Evolutionary conservation across 2,888 invertebrate species (phyloP).

Genomic region (Apamea anceps): DNA sequence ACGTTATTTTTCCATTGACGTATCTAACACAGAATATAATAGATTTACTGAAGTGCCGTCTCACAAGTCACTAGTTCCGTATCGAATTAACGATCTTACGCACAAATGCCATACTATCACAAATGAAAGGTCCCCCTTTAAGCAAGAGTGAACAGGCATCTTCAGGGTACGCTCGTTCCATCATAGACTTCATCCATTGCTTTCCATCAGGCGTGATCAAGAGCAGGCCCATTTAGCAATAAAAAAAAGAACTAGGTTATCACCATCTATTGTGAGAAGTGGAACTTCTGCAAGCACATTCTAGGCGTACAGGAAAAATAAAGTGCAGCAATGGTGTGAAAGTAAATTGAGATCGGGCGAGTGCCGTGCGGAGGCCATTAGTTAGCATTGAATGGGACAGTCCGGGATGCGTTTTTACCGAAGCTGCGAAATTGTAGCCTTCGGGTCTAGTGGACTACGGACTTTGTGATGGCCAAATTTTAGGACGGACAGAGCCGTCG

Average conservation of each 20-base stretch:
- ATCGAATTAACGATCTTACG: background rate
- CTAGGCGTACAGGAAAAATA: slow-evolving; percentile 46
- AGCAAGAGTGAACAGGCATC: too few species aligned
- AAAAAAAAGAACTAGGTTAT: too few species aligned
- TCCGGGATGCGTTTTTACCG: slow-evolving; percentile 56
- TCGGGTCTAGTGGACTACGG: background rate
- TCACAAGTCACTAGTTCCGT: background rate
- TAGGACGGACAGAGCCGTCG: slow-evolving; percentile 14
- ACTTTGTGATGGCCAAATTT: slow-evolving; percentile 33
- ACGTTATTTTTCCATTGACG: background rate
- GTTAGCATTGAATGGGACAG: slow-evolving; percentile 61
- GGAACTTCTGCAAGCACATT: slow-evolving; percentile 27
- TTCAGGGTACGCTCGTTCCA: too few species aligned
- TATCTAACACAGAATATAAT: background rate
- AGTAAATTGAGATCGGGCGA: slow-evolving; percentile 64
- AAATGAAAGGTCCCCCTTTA: too few species aligned
- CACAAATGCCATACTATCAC: too few species aligned
- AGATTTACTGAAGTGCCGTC: background rate
- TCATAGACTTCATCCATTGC: too few species aligned
- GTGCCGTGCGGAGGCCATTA: slow-evolving; percentile 58
- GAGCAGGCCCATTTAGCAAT: too few species aligned
- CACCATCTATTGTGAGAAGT: too few species aligned
- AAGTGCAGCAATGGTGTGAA: slow-evolving; percentile 64
- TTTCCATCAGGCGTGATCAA: too few species aligned
- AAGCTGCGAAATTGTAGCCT: slow-evolving; percentile 43